Conservation (phyloP, 2,888 invertebrate genomes). For the Leptopterna dolabrata region DNA sequence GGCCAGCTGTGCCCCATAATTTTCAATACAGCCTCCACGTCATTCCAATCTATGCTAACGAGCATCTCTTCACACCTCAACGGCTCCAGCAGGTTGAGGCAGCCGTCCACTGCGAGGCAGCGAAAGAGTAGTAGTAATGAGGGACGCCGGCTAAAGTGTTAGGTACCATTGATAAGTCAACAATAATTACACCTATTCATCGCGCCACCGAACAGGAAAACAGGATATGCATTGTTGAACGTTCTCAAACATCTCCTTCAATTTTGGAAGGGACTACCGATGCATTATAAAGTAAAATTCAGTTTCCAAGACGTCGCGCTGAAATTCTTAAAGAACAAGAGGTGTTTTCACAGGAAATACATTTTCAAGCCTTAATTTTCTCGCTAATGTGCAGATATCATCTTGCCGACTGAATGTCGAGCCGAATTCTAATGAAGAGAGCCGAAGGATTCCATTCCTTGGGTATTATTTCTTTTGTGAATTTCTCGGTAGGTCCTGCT, state of each 20-base stretch:
- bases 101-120: conserved; percentile 1
- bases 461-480: too few relatives aligned
- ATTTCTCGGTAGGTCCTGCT: too few relatives aligned
- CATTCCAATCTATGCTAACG: conserved; percentile 49
- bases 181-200: conserved; percentile 49
- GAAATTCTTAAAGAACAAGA: too few relatives aligned
- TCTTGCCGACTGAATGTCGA: too few relatives aligned
- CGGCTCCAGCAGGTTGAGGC: conserved; percentile 40
- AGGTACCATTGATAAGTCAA: conserved; percentile 40
- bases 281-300: background rate
- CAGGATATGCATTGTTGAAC: background rate
- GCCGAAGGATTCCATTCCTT: too few relatives aligned
- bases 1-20: conserved; percentile 53
- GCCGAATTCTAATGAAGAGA: too few relatives aligned
- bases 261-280: background rate
- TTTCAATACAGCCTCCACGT: conserved; percentile 53
- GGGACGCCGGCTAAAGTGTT: conserved; percentile 1
- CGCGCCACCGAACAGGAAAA: background rate
- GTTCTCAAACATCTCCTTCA: background rate
- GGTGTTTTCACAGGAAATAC: too few relatives aligned
- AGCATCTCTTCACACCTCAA: conserved; percentile 52
- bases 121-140: conserved; percentile 21
- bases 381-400: too few relatives aligned
- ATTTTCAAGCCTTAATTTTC: too few relatives aligned
- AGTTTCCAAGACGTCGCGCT: background rate